These are phyloP conservation scores for Prionailurus bengalensis DNA, from an alignment of 2,113 vertebrate species.

Conservation along the genomic window DNA sequence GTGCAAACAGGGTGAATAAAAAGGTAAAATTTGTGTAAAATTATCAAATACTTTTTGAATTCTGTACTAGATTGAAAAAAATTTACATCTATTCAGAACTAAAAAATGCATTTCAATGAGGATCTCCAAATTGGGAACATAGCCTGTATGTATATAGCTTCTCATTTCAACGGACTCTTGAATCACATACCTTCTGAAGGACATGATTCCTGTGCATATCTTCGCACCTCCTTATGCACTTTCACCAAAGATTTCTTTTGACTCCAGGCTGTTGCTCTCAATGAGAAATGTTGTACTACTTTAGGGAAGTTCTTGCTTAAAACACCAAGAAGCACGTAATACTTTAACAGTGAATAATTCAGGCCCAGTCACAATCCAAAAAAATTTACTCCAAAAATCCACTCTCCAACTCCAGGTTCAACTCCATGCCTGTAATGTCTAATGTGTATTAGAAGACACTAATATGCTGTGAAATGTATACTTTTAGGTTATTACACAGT, in stretches of 20 bases:
- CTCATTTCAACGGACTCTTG: not conserved
- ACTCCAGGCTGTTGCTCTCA: not conserved
- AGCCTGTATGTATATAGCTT: not conserved
- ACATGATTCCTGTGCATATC: not conserved
- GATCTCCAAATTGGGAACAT: not conserved
- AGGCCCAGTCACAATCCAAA: not conserved
- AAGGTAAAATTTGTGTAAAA: not conserved
- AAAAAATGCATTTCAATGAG: not conserved
- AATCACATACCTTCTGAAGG: not conserved
- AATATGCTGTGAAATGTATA: not conserved
- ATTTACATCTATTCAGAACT: not conserved
- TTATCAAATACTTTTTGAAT: not conserved
- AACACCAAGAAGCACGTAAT: constrained; percentile 8
- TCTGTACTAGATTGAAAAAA: not conserved
- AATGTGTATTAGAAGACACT: not conserved
- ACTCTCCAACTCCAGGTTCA: constrained; percentile 12
- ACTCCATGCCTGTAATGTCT: not conserved
- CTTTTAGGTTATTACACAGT: not conserved
- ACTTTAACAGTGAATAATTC: not conserved
- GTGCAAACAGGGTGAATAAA: not conserved
- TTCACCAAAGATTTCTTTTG: not conserved
- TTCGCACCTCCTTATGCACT: not conserved
- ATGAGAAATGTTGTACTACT: not conserved
- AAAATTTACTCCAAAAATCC: constrained; percentile 16
- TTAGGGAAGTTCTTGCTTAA: not conserved